Evolutionary conservation across 2,113 vertebrate genomes (phyloP).

Genomic region (Tor tambroides): DNA sequence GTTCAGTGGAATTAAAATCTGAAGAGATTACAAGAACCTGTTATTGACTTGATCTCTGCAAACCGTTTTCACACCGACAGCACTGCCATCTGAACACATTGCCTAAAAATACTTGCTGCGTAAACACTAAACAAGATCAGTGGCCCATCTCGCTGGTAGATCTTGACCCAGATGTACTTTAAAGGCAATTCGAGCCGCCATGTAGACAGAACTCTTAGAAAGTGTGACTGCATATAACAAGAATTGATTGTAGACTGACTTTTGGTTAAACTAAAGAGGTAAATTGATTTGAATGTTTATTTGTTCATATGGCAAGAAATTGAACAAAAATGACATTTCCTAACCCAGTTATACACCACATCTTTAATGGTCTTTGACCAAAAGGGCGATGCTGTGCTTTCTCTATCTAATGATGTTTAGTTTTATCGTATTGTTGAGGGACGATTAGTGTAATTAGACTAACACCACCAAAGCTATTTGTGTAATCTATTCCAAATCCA

Average conservation of each 20-base stretch:
- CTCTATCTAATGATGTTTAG: conserved; percentile 7
- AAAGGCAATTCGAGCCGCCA: conserved; percentile 56
- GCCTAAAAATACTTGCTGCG: conserved; percentile 71
- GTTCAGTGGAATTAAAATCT: background rate
- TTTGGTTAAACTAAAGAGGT: background rate
- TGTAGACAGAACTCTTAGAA: background rate
- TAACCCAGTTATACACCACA: no score
- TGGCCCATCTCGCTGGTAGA: conserved; percentile 57
- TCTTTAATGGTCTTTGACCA: background rate
- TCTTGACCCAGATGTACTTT: conserved; percentile 66
- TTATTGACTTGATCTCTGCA: conserved; percentile 50
- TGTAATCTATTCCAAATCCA: conserved; percentile 34
- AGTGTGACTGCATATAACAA: background rate
- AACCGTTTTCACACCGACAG: conserved; percentile 51
- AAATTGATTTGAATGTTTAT: background rate
- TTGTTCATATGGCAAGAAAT: background rate
- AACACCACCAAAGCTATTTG: conserved; percentile 19
- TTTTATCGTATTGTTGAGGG: conserved; percentile 1
- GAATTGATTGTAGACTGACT: background rate
- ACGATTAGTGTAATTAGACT: conserved; percentile 41
- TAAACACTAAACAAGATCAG: conserved; percentile 77
- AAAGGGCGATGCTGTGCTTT: background rate
- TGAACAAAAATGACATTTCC: background rate
- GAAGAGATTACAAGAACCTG: conserved; percentile 1
- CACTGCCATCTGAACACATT: conserved; percentile 51